Base-by-base conservation (phyloP, 2,888 invertebrate genomes). In the Luperina nickerlii region DNA sequence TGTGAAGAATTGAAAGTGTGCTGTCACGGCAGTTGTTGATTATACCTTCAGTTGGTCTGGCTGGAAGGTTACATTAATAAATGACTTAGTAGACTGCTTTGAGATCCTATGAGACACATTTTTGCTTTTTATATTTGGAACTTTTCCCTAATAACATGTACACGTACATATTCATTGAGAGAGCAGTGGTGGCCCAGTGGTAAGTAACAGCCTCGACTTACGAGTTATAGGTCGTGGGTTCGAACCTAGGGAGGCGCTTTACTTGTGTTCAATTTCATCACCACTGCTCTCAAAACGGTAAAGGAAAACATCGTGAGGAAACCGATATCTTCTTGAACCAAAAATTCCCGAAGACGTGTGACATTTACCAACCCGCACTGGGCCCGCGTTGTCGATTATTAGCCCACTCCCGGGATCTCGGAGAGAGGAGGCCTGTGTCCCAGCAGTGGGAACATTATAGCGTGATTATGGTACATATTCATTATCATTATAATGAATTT, bases 1-100 rank as follows among this genome's bases (percentile, higher is more conserved):
- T 15, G 20, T 20, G 48, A 18, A 11, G 67, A 67, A n/a, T 24
- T 57, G 45, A 51, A 27, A 51, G 27, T 65, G 42, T 70, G 57
- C 11, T 45, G 54, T 48, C 45, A 69, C 51, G 24, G n/a, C 51
- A 63, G 32, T 69, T 79, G 45, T 48, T 57, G n/a, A 27, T 48
- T 38, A 57, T 65, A 57, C 57, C 38, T 57, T 48, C 48, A 20
- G 13, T n/a, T 54, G 45, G 54, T 48, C 38, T 5, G 20, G 9
- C 32, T 20, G n/a, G 0, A 6, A 57, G 18, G 20, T 20, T 45
- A 18, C 32, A 48, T 48, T 15, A 60, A 77, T 77, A n/a, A 66
- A 57, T 67, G 11, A 48, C 18, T 20, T 38, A 27, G 24, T 6
- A 13, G n/a, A 38, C 48, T 57, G 32, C 24, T 48, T 18, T 32